Base-by-base conservation (phyloP, 2,113 vertebrate species). In the Notarius lentiginosus region DNA sequence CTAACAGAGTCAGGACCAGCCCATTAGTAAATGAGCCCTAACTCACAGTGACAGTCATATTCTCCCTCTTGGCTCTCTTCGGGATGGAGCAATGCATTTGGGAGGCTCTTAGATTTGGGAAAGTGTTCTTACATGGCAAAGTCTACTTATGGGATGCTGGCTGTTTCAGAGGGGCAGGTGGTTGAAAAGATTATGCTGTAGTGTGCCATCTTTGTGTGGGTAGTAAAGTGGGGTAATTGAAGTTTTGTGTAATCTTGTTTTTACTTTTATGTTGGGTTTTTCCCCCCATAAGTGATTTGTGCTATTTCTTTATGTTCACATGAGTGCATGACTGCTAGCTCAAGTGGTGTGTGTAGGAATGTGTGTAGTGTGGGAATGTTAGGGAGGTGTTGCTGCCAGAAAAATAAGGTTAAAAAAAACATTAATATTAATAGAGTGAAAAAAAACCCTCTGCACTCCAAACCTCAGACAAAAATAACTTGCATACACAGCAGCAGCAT, bases 21-120 rank as follows among this genome's bases (percentile, higher is more conserved):
- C 85, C 92, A 93, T 93, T 93, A 93, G 90, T 77, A 93, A 94
- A 94, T 91, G 89, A 93, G 92, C 87, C 89, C 88, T 92, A 91
- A 91, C 90, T 92, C 90, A 91, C 82, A 75, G 56, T 68, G 91
- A 85, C 87, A 85, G 84, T 87, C 88, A 68, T 89, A 84, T 85
- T 86, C 80, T 87, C 65, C 53, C 63, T 58, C 56, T n/a, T 72
- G 58, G 66, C 53, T 66, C 58, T 84, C 60, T 88, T 17, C 7
- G 5, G 73, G 55, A 18, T 6, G 20, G 53, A 53, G 24, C 49
- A 79, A 80, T 83, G 77, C 82, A 87, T 77, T 72, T 87, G 79
- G 85, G 47, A n/a, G 56, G 60, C 51, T 84, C 20, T 84, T 15
- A 10, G 56, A 47, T 49, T 66, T 56, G 83, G 79, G 58, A 68